Base-by-base conservation (phyloP, 2,888 invertebrate genomes). In the Phengaris arion region DNA sequence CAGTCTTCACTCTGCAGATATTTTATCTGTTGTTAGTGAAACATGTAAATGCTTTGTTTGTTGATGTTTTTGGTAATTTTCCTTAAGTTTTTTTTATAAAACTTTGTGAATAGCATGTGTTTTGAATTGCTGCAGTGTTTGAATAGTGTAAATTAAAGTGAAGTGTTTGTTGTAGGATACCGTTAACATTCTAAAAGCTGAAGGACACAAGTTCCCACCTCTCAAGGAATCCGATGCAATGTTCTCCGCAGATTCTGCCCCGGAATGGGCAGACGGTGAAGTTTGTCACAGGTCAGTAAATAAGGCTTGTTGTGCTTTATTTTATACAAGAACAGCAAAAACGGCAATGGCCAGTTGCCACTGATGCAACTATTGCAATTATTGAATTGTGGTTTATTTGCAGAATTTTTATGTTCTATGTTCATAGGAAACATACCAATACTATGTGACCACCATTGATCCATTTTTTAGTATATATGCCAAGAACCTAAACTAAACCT, bases 171-270 rank as follows among this genome's bases (percentile, higher is more conserved):
- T 72, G 46, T 89, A 98, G 96, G 99, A 99, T 87, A 97, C 98
- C 2, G 97, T 98, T 91, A 97, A 97, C 84, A 96, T 98, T 81
- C 95, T 99, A 94, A 99, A 99, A 92, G 95, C 98, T 69, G 99
- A 99, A 94, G 99, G 98, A 55, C 97, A 96, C 88, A 96, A 96
- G 81, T 99, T 99, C 87, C 99, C 99, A 0, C 94, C 95, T 57
- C 89, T 99, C 75, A 97, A 97, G 85, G 99, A 99, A 91, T 97
- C 98, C 76, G 99, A 99, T 91, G 99, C 99, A 59, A 99, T 99
- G 99, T 99, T 99, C 89, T 96, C 96, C 76, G 98, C 99, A 6
- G 99, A 99, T 86, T 97, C 97, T 46, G 99, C 99, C 12, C 99
- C 99, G 0, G 98, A 98, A 85, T 99, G 99, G 99, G 97, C 97